phyloP scores from a whole-genome alignment of 2,888 invertebrate genomes.

The Acanthosepion pharaonis region DNA sequence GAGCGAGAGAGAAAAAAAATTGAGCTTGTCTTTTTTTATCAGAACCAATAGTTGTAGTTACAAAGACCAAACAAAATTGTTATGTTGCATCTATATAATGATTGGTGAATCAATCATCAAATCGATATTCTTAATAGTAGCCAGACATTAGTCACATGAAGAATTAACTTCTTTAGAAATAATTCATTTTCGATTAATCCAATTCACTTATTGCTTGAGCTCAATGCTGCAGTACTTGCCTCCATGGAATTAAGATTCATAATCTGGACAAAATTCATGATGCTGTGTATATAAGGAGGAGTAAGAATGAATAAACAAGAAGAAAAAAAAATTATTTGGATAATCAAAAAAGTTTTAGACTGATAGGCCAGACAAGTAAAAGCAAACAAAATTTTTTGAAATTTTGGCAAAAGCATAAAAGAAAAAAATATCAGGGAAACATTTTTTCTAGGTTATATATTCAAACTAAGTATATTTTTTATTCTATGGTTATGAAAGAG shows the following conservation, averaged over 20 bases:
- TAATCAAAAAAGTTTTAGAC: no score
- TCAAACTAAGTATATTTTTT: no score
- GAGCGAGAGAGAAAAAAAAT: neutral
- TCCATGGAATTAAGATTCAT: neutral
- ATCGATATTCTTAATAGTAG: neutral
- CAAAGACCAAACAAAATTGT: neutral
- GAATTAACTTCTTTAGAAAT: conserved; percentile 9
- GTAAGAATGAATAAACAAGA: no score
- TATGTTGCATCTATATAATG: neutral
- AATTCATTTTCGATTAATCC: conserved; percentile 33
- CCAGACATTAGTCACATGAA: neutral
- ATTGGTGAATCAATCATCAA: neutral
- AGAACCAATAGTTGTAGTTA: neutral
- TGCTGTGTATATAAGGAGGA: no score
- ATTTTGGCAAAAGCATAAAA: no score
- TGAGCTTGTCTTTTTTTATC: neutral
- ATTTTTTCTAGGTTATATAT: no score
- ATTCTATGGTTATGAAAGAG: no score
- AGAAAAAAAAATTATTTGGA: no score
- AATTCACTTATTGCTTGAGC: neutral
- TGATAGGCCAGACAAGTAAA: no score
- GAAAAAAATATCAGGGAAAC: no score
- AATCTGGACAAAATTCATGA: neutral
- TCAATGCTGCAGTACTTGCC: neutral
- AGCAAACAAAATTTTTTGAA: no score